Percentiles rank a stretch among this genome's conserved stretches.
These are phyloP conservation scores for Synergus japonicus DNA, from an alignment of 2,888 invertebrate species.

Conservation along the genomic window DNA sequence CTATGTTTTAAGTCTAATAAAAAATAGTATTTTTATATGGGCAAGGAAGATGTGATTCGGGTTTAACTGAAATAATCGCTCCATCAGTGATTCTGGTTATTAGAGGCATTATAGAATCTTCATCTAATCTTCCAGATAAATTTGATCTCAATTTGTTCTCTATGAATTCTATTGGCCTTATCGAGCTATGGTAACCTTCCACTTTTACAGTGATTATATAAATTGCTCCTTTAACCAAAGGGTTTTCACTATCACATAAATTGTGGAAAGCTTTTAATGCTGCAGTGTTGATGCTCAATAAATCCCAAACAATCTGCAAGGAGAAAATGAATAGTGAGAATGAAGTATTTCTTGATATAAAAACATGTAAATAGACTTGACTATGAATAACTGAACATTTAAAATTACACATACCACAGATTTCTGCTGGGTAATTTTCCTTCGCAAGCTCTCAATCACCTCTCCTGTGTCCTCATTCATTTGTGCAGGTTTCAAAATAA, in stretches of 20 bases:
- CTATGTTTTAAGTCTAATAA: background rate
- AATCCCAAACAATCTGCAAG: slow-evolving; percentile 68
- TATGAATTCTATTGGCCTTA: slow-evolving; percentile 62
- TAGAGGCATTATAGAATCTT: slow-evolving; percentile 77
- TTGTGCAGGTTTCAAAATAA: slow-evolving; percentile 73
- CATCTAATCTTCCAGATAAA: slow-evolving; percentile 73
- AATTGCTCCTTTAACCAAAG: slow-evolving; percentile 75
- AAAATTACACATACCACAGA: slow-evolving; percentile 63
- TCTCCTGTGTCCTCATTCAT: slow-evolving; percentile 72
- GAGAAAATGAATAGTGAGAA: slow-evolving; percentile 38
- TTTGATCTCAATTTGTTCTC: slow-evolving; percentile 71
- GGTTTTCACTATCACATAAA: slow-evolving; percentile 80
- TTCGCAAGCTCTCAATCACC: slow-evolving; percentile 65
- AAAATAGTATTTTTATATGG: slow-evolving; percentile 6
- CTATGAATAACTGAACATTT: background rate
- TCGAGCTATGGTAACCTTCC: slow-evolving; percentile 58
- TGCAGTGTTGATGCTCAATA: slow-evolving; percentile 64
- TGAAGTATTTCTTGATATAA: background rate
- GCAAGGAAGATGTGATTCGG: slow-evolving; percentile 57
- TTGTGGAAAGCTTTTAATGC: slow-evolving; percentile 79
- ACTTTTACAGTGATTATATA: slow-evolving; percentile 77
- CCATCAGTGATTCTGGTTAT: slow-evolving; percentile 77
- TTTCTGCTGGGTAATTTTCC: slow-evolving; percentile 57
- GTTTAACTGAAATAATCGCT: slow-evolving; percentile 67
- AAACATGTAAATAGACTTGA: no score